Conservation (phyloP, 2,797 vertebrate genomes). For the Masticophis lateralis region DNA sequence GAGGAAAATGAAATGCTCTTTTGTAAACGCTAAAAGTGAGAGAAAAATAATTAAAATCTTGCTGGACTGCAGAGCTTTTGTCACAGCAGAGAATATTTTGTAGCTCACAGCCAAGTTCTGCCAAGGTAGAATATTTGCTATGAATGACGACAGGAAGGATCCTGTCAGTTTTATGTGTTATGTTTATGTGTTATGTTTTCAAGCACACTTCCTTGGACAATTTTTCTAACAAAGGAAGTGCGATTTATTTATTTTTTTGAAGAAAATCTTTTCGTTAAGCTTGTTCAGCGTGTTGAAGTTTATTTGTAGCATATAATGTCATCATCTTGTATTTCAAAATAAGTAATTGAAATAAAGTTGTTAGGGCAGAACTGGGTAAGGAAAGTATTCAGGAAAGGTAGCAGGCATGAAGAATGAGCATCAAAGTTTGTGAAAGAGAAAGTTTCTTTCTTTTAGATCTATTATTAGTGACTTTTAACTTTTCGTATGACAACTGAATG, state of each 20-base stretch:
- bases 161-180: too few relatives aligned
- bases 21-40: background rate
- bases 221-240: background rate
- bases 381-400: background rate
- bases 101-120: background rate
- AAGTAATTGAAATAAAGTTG: background rate
- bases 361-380: background rate
- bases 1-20: background rate
- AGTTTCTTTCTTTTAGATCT: background rate
- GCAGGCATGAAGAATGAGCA: background rate
- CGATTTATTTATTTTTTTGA: background rate
- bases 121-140: background rate
- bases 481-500: background rate
- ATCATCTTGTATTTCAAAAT: background rate
- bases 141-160: too few relatives aligned
- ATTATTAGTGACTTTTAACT: background rate
- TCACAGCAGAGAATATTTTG: background rate
- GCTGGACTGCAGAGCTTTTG: background rate
- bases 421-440: background rate
- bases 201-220: background rate
- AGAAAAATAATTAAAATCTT: slow-evolving; percentile 1
- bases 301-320: background rate
- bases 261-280: background rate
- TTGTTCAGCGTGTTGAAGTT: background rate
- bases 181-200: background rate